These are phyloP conservation scores for Pammene fasciana DNA, from an alignment of 2,888 invertebrate species.

Conservation along the genomic window DNA sequence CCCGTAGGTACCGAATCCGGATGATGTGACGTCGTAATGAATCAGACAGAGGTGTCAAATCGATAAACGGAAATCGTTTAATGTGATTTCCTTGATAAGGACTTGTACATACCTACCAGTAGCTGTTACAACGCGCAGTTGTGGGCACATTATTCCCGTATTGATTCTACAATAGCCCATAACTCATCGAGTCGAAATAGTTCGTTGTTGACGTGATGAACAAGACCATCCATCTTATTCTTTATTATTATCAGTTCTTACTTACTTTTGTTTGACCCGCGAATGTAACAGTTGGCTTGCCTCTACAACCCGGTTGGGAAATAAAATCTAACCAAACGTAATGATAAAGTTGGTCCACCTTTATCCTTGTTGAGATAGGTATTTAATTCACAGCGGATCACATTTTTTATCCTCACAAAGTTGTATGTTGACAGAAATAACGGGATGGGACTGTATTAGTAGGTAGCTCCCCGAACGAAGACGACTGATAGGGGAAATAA, in stretches of 20 bases:
- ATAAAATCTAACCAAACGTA: slow-evolving; percentile 29
- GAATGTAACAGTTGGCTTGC: slow-evolving; percentile 11
- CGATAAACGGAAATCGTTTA: slow-evolving; percentile 31
- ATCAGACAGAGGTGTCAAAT: slow-evolving; percentile 29
- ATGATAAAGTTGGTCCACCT: slow-evolving; percentile 14
- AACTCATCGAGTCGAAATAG: slow-evolving; percentile 34
- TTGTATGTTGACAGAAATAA: not conserved
- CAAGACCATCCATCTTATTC: slow-evolving; percentile 38
- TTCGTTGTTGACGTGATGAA: slow-evolving; percentile 33
- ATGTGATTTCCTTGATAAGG: slow-evolving; percentile 32
- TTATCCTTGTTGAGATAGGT: slow-evolving; percentile 17
- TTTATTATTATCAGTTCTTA: slow-evolving; percentile 34
- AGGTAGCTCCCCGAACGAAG: too few relatives aligned
- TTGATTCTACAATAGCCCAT: slow-evolving; percentile 31
- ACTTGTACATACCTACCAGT: slow-evolving; percentile 11
- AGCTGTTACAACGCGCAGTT: slow-evolving; percentile 23
- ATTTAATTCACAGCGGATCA: slow-evolving; percentile 11
- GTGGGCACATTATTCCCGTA: slow-evolving; percentile 27
- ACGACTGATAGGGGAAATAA: too few relatives aligned
- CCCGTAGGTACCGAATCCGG: not conserved
- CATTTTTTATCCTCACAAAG: not conserved
- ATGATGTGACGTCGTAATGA: slow-evolving; percentile 8
- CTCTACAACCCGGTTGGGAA: slow-evolving; percentile 20
- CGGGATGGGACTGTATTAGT: too few relatives aligned
- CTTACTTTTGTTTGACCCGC: slow-evolving; percentile 23